These are phyloP conservation scores for Hedychridium roseum DNA, from an alignment of 2,888 invertebrate genomes.

Conservation along the genomic window DNA sequence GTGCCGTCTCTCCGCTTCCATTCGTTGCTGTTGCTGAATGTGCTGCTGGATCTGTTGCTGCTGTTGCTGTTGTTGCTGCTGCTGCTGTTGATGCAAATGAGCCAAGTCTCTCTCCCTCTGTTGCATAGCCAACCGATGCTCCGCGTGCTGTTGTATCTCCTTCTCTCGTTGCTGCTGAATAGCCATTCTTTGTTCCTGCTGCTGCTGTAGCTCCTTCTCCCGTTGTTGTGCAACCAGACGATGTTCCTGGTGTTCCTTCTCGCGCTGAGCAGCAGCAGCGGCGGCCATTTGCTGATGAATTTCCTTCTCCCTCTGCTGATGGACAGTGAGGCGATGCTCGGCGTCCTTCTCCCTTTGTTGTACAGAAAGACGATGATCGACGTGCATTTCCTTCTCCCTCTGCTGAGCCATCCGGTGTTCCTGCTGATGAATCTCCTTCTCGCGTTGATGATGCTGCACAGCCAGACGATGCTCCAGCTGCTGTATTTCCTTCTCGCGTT, in stretches of 20 bases:
- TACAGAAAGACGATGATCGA: constrained; percentile 43
- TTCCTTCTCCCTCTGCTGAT: constrained; percentile 59
- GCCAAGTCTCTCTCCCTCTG: constrained; percentile 54
- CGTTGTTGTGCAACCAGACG: constrained; percentile 50
- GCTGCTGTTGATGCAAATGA: constrained; percentile 56
- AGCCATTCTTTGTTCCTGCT: constrained; percentile 51
- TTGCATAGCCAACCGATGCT: constrained; percentile 50
- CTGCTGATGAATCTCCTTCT: constrained; percentile 57
- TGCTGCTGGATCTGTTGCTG: constrained; percentile 59
- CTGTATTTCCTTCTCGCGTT: constrained; percentile 58
- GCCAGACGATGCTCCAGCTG: constrained; percentile 50
- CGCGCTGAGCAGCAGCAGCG: constrained; percentile 47
- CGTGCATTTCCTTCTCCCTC: constrained; percentile 49
- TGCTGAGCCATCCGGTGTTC: constrained; percentile 45
- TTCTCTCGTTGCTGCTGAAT: constrained; percentile 51
- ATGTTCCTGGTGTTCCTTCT: constrained; percentile 57
- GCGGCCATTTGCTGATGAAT: constrained; percentile 56
- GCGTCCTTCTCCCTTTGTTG: constrained; percentile 50
- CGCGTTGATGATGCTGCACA: constrained; percentile 49
- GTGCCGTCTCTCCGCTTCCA: constrained; percentile 58
- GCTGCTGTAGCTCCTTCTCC: constrained; percentile 57
- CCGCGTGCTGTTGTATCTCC: constrained; percentile 46
- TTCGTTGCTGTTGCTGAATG: constrained; percentile 61
- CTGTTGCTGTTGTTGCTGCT: constrained; percentile 58
- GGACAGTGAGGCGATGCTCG: constrained; percentile 43